A percentile compares a stretch with the other conserved stretches of the same genome.
phyloP scores from a whole-genome alignment of 2,113 vertebrate genomes.

The Phylloscopus trochilus region DNA sequence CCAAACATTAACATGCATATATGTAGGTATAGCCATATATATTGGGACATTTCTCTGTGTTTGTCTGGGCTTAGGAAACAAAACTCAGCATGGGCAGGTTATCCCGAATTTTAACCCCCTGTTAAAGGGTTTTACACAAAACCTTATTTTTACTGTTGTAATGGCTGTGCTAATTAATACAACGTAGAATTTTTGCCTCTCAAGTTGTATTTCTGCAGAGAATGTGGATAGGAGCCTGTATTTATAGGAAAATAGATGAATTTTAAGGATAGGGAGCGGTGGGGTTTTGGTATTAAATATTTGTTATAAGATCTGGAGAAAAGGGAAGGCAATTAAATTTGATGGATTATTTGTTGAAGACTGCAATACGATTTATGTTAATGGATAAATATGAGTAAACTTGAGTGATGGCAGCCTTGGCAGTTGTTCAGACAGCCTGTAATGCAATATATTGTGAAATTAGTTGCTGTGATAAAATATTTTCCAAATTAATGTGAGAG shows the following conservation, averaged over 20 bases:
- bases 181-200: background rate
- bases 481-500: background rate
- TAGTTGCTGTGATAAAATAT: background rate
- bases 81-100: background rate
- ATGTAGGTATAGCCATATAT: no score
- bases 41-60: background rate
- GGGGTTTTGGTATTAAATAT: background rate
- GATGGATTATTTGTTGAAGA: background rate
- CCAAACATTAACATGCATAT: background rate
- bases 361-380: slow-evolving; percentile 3
- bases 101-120: background rate
- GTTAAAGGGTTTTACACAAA: background rate
- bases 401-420: background rate
- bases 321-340: background rate
- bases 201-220: background rate
- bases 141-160: background rate
- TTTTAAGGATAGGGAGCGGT: background rate
- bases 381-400: background rate
- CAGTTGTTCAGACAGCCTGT: background rate
- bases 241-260: background rate
- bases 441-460: background rate
- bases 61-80: background rate
- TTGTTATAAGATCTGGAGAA: background rate
- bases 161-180: background rate
- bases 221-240: background rate